phyloP scores from a whole-genome alignment of 2,888 invertebrate genomes.

The Drosophila multiciliata region DNA sequence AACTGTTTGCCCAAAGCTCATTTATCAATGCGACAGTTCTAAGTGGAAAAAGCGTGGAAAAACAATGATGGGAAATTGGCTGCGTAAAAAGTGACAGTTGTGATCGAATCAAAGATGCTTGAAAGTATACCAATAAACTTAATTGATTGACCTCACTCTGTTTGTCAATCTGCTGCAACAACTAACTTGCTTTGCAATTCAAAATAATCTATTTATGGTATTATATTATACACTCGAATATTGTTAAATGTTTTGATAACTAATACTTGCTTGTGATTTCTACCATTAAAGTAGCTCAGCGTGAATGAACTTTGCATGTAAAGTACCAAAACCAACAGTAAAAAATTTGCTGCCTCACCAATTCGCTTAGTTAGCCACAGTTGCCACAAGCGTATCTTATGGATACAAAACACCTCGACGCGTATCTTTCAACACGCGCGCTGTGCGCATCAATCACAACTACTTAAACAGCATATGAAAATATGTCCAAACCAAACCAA shows the following conservation, averaged over 20 bases:
- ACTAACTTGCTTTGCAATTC: neutral
- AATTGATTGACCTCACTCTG: slow-evolving; percentile 11
- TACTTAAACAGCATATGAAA: slow-evolving; percentile 74
- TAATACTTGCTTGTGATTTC: neutral
- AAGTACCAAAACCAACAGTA: slow-evolving; percentile 26
- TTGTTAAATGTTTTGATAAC: slow-evolving; percentile 7
- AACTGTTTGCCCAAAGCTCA: slow-evolving; percentile 71
- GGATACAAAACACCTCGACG: slow-evolving; percentile 68
- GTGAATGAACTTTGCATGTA: slow-evolving; percentile 30
- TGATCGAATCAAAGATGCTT: slow-evolving; percentile 3
- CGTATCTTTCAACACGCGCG: slow-evolving; percentile 72
- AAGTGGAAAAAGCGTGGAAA: slow-evolving; percentile 61
- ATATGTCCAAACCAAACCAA: slow-evolving; percentile 51
- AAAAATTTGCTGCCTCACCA: neutral
- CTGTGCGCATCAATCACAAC: slow-evolving; percentile 72
- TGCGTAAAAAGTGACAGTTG: slow-evolving; percentile 21
- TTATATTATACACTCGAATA: neutral
- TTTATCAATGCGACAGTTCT: slow-evolving; percentile 66
- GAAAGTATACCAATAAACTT: neutral
- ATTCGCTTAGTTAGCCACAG: slow-evolving; percentile 1
- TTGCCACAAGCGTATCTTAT: slow-evolving; percentile 52
- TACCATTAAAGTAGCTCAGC: too few relatives aligned
- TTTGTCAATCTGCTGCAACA: neutral
- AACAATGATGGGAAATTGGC: slow-evolving; percentile 43
- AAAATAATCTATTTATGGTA: neutral